Evolutionary conservation across 2,888 invertebrate genomes (phyloP), one percentile per base, ranked within the genome.

Genomic region (Blastobasis lacticolella): DNA sequence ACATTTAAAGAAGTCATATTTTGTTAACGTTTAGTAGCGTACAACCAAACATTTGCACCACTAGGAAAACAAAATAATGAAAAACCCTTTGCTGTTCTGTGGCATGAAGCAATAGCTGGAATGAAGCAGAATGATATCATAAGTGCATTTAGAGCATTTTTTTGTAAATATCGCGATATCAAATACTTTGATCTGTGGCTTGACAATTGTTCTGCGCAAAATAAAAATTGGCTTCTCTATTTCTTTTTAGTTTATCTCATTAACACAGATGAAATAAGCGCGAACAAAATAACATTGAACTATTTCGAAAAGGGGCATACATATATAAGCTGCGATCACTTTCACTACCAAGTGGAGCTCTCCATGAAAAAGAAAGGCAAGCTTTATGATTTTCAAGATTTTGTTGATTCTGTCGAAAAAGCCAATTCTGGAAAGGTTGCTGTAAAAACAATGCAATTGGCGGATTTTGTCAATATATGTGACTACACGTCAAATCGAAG

Each of bases 81-180:
- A 23, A 23, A 45, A 38, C 55, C 54, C 53, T 56, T 57, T 56
- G 56, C 60, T 41, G 54, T 49, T 7, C 9, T 55, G 7, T 59
- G 60, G 69, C 65, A 72, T 51, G 69, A 72, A 57, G 66, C 59
- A 7, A 61, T 64, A 41, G 50, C 66, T n/a, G 68, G 67, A 23
- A 50, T 69, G 43, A 64, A 66, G 48, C 57, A 69, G 49, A 61
- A 69, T 49, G 69, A 71, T 47, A 64, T 54, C 41, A 56, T 66
- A 23, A 61, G 59, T 48, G 51, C 57, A 10, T 66, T 23, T 23
- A 23, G 23, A 23, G 23, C 23, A 23, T 23, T 23, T 23, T 23
- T 23, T 3, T 2, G 23, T 23, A 23, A 23, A 23, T 23, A 23
- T 23, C 23, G 23, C 23, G 23, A 23, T 23, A 23, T 23, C 23